Percentiles rank a stretch among this genome's conserved stretches.
Evolutionary conservation across 2,888 invertebrate species (phyloP).

Genomic region (Drosophila gaucha): DNA sequence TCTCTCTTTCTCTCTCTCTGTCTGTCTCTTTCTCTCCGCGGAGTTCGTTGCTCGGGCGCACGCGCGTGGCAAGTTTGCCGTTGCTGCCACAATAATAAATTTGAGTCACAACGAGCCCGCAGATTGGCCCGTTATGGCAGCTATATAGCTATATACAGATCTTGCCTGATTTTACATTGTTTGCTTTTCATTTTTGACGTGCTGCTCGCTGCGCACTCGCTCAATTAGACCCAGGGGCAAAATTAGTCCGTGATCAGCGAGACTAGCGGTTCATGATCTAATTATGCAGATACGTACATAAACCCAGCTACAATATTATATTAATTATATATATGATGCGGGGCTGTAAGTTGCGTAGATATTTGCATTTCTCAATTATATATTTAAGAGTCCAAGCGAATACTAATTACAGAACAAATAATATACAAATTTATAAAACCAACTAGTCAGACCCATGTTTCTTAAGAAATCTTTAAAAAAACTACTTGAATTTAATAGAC

Average conservation of each 20-base stretch:
- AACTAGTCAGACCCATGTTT: too few species aligned
- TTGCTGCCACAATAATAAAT: conserved; percentile 62
- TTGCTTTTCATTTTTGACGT: conserved; percentile 79
- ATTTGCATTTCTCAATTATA: background rate
- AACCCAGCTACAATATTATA: background rate
- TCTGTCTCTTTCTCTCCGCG: background rate
- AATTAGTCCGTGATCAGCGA: conserved; percentile 65
- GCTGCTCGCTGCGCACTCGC: conserved; percentile 42
- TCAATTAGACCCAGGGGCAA: conserved; percentile 59
- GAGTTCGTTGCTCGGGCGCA: conserved; percentile 56
- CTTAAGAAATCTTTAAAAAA: too few species aligned
- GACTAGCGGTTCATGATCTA: conserved; percentile 62
- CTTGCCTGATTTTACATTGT: conserved; percentile 65
- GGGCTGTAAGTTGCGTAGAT: background rate
- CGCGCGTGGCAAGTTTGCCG: conserved; percentile 75
- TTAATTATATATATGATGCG: conserved; percentile 7
- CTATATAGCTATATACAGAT: conserved; percentile 7
- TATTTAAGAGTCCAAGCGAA: too few species aligned
- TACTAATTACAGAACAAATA: background rate
- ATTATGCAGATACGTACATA: conserved; percentile 27
- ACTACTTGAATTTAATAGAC: too few species aligned
- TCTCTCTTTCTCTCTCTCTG: background rate
- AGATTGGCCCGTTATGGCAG: conserved; percentile 37
- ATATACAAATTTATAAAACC: background rate
- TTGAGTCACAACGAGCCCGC: conserved; percentile 28